These are phyloP conservation scores for Polypedilum vanderplanki DNA, from an alignment of 1,140 invertebrate genomes.

Conservation along the genomic window DNA sequence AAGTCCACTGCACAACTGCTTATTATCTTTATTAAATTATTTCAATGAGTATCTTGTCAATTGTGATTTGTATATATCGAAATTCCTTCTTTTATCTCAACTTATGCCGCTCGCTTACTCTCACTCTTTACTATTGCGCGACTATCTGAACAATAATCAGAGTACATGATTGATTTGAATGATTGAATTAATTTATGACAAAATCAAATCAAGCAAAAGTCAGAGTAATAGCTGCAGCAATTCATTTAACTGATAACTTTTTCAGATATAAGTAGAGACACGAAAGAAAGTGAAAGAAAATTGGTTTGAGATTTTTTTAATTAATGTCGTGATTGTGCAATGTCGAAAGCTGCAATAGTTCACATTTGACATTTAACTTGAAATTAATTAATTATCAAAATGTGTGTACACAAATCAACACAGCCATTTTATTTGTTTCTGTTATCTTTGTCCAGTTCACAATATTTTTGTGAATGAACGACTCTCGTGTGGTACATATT, in stretches of 20 bases:
- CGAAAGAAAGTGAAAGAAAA: neutral
- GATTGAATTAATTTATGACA: slow-evolving; percentile 19
- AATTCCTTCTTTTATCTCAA: no score
- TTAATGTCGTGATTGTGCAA: slow-evolving; percentile 12
- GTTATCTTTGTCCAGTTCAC: neutral
- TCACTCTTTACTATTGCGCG: no score
- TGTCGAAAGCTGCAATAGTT: neutral
- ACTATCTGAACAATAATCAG: no score
- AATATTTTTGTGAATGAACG: no score
- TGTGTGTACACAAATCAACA: neutral
- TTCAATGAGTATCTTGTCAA: no score
- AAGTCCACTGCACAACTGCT: no score
- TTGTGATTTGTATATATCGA: no score
- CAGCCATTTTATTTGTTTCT: no score
- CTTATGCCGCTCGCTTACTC: no score
- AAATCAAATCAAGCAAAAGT: neutral
- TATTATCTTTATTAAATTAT: no score
- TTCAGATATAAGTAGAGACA: neutral
- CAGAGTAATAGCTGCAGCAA: neutral
- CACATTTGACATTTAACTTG: slow-evolving; percentile 6
- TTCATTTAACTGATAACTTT: neutral
- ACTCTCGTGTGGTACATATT: no score
- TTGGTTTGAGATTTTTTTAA: neutral
- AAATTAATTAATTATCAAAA: slow-evolving; percentile 20
- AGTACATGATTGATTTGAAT: slow-evolving; percentile 13